Base-by-base conservation (phyloP, 2,113 vertebrate species). In the Anas platyrhynchos region DNA sequence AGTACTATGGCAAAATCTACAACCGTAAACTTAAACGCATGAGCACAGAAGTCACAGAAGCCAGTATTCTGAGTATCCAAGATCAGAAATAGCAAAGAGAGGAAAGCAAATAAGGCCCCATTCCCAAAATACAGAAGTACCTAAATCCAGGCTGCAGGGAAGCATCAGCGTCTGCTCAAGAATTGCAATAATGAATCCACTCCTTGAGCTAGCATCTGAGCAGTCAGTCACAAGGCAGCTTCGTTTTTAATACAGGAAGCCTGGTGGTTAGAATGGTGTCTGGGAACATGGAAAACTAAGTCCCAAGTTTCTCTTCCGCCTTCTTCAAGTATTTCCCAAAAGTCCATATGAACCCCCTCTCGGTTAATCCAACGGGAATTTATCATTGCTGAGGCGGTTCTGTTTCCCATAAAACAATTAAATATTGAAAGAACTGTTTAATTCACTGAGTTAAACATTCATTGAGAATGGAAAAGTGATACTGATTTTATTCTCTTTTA, bases 361-460 rank as follows among this genome's bases (percentile, higher is more conserved):
- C 78, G 16, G 18, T 71, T 92, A 93, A 81, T 86, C 91, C 88
- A 91, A 43, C 77, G 73, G n/a, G 76, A 94, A 88, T 62, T 69
- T 32, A 69, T 48, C 83, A 83, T 76, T 44, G n/a, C 52, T 77
- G 72, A 96, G 32, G 12, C 59, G 55, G 50, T 67, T 94, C 92
- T 81, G 63, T 76, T 23, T 77, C 52, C 32, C 29, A 3, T 86
- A 93, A 93, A 94, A 96, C 83, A 93, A 94, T 96, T 94, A 94
- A 97, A 96, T 93, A 95, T 96, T 94, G 81, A 97, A 94, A 79
- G 91, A 95, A 89, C 93, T 96, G 22, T 92, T 95, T 97, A 95
- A 95, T 95, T 96, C 94, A 94, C 88, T 65, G 46, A 94, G 86
- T 95, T 96, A 95, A 97, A 97, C 95, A 97, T 97, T 97, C 62